phyloP scores from a whole-genome alignment of 2,888 invertebrate species.

The Aricia artaxerxes region DNA sequence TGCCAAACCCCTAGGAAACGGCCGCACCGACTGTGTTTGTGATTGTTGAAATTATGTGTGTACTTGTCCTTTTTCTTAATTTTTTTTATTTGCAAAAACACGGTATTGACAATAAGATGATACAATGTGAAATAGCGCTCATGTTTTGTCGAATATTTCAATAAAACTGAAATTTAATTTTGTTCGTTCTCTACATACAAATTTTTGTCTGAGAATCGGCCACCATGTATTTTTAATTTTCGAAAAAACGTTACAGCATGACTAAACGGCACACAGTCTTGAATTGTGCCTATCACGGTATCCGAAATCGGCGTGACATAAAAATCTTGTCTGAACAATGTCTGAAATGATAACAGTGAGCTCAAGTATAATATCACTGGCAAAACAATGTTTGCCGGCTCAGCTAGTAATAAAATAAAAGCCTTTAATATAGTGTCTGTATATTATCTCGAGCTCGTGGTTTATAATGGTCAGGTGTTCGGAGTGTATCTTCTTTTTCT shows the following conservation, averaged over 20 bases:
- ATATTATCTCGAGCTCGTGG: conserved; percentile 54
- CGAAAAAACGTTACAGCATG: no score
- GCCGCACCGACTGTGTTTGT: neutral
- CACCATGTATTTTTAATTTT: no score
- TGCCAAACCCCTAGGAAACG: neutral
- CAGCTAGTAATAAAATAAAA: neutral
- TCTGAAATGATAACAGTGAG: neutral
- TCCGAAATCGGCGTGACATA: neutral
- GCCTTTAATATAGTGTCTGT: conserved; percentile 46
- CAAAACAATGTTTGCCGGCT: neutral
- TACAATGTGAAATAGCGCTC: no score
- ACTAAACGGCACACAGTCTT: neutral
- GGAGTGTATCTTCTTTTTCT: conserved; percentile 56
- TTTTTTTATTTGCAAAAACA: no score
- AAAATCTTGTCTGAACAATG: neutral
- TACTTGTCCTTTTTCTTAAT: no score
- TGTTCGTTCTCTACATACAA: no score
- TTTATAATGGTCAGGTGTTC: conserved; percentile 62
- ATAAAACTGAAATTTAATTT: no score
- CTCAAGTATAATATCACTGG: neutral
- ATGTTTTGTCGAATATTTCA: no score
- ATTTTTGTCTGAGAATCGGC: no score
- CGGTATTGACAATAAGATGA: no score
- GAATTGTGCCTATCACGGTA: neutral
- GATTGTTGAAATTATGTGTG: no score